These are phyloP conservation scores for Mionectes macconnelli DNA, from an alignment of 2,113 vertebrate species.

Conservation along the genomic window DNA sequence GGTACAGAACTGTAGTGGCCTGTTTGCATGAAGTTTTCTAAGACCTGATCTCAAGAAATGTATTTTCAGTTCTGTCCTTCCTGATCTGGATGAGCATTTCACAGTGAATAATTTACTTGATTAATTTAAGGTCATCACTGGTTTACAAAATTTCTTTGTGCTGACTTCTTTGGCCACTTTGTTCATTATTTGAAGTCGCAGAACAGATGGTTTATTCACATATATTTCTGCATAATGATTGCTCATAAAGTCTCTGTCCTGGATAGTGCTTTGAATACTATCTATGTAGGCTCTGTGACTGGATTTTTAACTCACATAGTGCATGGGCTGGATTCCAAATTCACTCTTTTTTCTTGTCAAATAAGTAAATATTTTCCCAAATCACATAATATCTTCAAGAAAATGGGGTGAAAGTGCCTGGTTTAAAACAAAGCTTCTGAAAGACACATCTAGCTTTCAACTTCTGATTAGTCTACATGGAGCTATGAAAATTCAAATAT, in stretches of 20 bases:
- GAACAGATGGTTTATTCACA: conserved; percentile 57
- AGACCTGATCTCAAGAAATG: neutral
- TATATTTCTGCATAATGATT: conserved; percentile 41
- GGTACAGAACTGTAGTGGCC: neutral
- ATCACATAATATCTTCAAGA: neutral
- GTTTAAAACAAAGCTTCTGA: neutral
- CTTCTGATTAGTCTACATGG: neutral
- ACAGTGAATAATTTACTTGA: neutral
- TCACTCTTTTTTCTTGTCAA: neutral
- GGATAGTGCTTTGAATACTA: neutral
- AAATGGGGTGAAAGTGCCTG: neutral
- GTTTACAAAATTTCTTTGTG: conserved; percentile 1
- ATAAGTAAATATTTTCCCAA: neutral
- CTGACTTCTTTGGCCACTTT: neutral
- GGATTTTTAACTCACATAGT: neutral
- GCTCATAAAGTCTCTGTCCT: conserved; percentile 14
- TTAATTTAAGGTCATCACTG: neutral
- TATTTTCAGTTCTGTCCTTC: neutral
- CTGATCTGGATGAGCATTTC: neutral
- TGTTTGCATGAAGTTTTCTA: neutral
- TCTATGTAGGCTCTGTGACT: neutral
- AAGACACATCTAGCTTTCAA: neutral
- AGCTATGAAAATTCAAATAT: neutral
- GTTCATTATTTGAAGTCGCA: conserved; percentile 45
- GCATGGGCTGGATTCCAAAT: neutral